Base-by-base conservation (phyloP, 2,113 vertebrate species). In the Cyprinodon tularosa region DNA sequence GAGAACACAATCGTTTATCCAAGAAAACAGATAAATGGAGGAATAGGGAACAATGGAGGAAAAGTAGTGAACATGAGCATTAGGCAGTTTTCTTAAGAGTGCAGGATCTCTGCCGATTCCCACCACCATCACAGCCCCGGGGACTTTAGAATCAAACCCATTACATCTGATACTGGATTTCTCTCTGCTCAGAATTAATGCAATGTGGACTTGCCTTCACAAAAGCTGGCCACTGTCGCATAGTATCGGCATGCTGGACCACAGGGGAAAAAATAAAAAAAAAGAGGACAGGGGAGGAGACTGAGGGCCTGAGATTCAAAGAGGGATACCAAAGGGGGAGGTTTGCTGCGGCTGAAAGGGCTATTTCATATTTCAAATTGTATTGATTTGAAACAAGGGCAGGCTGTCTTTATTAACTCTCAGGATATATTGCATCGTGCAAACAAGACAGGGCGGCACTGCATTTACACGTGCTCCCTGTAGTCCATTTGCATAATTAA, bases 131-230 rank as follows among this genome's bases (percentile, higher is more conserved):
- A 87, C 84, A 90, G 83, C 90, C 84, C 72, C 70, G 50, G 40
- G 86, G 89, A 78, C 78, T 79, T 80, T 82, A 81, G 81, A 91
- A 85, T 92, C 90, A 89, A 88, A 86, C 85, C 90, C 89, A 92
- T 93, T 91, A 90, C 89, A 90, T 92, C 90, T 92, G 91, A 92
- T 90, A 87, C 90, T 83, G 83, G 82, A 86, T 86, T 88, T 72
- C 85, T 79, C 82, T 88, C 83, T 75, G 84, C 85, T 88, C 85
- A 36, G 88, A 89, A 90, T 86, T 78, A 91, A 88, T 82, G 88
- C 89, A 85, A 88, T 84, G 81, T 89, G 86, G 83, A 90, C 83
- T 80, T 44, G 77, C 71, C 78, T 86, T 69, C 76, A 83, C 80
- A 71, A 82, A 80, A 85, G 88, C 84, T 64, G 84, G 80, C 84